Percentiles rank a stretch among this genome's conserved stretches.
Conservation (phyloP, 2,797 vertebrate genomes). For the Babyrousa celebensis region DNA sequence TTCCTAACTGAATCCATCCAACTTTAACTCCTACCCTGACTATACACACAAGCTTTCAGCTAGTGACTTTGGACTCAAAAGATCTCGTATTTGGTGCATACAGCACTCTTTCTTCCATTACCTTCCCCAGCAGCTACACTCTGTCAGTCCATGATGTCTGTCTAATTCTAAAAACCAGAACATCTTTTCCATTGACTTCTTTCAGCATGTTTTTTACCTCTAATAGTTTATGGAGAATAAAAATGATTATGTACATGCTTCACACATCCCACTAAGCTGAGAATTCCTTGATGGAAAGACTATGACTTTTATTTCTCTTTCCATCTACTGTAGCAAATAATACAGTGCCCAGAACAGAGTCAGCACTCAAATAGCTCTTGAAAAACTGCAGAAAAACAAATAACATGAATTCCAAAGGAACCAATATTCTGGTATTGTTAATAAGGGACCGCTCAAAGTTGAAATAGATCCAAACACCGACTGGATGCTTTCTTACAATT, state of each 20-base stretch:
- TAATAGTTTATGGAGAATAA: background rate
- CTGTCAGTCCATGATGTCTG: background rate
- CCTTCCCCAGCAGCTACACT: background rate
- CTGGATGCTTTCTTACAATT: background rate
- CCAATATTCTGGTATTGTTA: background rate
- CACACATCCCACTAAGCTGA: background rate
- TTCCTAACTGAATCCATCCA: background rate
- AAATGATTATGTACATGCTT: background rate
- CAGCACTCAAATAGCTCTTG: conserved; percentile 13
- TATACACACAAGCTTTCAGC: background rate
- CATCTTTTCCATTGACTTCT: background rate
- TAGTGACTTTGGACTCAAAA: background rate
- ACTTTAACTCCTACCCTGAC: background rate
- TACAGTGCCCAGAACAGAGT: background rate
- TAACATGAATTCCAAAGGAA: conserved; percentile 14
- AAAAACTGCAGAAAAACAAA: conserved; percentile 17
- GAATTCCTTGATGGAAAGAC: background rate
- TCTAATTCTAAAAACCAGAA: conserved; percentile 37
- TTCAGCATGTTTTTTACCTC: background rate
- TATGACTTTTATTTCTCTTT: conserved; percentile 31
- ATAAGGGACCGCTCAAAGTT: conserved; percentile 1
- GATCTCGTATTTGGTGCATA: background rate
- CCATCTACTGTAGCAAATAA: background rate
- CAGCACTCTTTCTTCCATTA: background rate
- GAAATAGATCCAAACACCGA: background rate